Conservation (phyloP, 2,888 invertebrate species). For the Onchidella celtica region DNA sequence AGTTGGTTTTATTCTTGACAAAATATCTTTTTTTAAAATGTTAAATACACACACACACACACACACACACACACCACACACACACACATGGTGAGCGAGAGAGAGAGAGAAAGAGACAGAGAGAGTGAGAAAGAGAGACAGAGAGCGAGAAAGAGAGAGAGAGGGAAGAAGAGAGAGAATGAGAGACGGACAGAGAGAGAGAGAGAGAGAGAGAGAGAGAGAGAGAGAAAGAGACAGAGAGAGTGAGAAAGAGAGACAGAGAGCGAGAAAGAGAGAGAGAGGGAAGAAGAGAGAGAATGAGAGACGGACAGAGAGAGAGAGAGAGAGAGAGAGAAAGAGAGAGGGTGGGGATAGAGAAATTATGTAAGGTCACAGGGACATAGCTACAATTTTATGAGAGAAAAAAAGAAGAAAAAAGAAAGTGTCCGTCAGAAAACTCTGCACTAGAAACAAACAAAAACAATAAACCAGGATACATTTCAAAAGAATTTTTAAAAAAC, state of each 20-base stretch:
- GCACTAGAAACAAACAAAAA: no score
- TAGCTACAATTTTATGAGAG: not conserved
- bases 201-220: constrained; percentile 12
- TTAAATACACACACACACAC: no score
- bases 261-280: constrained; percentile 34
- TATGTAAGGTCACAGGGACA: not conserved
- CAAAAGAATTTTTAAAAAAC: no score
- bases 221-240: constrained; percentile 1
- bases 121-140: not conserved
- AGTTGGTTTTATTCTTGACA: no score
- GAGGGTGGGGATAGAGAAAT: not conserved
- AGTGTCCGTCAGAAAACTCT: not conserved
- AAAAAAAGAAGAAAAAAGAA: not conserved
- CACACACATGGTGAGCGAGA: no score
- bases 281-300: constrained; percentile 32
- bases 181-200: not conserved
- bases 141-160: constrained; percentile 16
- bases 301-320: constrained; percentile 26
- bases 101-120: constrained; percentile 17
- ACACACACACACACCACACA: no score
- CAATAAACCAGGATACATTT: no score
- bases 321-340: not conserved
- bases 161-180: constrained; percentile 10
- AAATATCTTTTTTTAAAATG: no score
- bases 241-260: constrained; percentile 32